These are phyloP conservation scores for Cossypha niveicapilla DNA, from an alignment of 2,797 vertebrate species.

Conservation along the genomic window DNA sequence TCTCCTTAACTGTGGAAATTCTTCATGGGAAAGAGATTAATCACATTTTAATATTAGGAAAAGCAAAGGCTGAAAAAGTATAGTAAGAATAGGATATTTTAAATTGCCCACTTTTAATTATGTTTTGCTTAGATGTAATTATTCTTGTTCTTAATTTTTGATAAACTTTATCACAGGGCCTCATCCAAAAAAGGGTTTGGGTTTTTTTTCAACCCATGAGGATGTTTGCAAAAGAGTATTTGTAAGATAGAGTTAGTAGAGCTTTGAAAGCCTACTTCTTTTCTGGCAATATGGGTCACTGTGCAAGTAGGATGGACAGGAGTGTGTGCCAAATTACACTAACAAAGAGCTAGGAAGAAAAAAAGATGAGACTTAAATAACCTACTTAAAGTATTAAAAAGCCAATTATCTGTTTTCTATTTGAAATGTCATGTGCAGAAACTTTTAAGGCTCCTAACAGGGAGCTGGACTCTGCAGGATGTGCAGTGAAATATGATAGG, in stretches of 20 bases:
- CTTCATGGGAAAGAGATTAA: neutral
- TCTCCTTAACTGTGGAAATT: neutral
- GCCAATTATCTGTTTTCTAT: neutral
- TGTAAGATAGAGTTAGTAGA: neutral
- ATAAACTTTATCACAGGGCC: neutral
- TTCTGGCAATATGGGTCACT: neutral
- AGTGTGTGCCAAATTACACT: neutral
- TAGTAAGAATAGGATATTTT: neutral
- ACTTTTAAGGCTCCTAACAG: neutral
- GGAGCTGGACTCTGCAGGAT: neutral
- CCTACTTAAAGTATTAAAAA: neutral
- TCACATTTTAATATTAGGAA: neutral
- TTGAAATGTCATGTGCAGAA: neutral
- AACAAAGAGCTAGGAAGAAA: neutral
- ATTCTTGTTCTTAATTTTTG: neutral
- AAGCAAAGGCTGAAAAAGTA: neutral
- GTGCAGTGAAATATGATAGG: neutral
- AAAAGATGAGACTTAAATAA: neutral
- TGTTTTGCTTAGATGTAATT: neutral
- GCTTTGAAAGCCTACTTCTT: neutral
- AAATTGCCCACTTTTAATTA: neutral
- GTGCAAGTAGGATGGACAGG: neutral
- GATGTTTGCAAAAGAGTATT: neutral
- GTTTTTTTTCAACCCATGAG: rapidly evolving
- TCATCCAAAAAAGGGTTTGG: neutral